Conservation (phyloP, 2,888 invertebrate genomes). For the Aplocera efformata region DNA sequence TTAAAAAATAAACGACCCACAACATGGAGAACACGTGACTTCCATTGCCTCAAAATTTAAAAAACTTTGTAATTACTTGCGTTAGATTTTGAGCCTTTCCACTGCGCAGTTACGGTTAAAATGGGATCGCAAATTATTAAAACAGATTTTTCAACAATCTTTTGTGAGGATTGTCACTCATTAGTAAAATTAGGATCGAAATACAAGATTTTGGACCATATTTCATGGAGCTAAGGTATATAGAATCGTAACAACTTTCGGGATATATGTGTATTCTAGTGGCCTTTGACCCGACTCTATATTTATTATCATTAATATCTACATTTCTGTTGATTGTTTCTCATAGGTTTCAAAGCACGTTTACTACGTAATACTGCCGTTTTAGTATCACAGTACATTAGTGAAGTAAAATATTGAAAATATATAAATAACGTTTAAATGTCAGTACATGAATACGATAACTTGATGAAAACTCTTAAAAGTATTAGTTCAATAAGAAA, state of each 20-base stretch:
- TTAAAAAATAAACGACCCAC: conserved; percentile 62
- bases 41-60: conserved; percentile 48
- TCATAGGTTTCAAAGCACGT: conserved; percentile 3
- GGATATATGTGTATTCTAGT: conserved; percentile 31
- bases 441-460: no score
- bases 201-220: conserved; percentile 31
- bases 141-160: conserved; percentile 5
- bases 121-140: conserved; percentile 16
- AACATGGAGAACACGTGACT: conserved; percentile 63
- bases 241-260: conserved; percentile 19
- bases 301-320: background rate
- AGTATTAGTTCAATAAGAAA: no score
- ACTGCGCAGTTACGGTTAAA: conserved; percentile 34
- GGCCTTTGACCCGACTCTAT: conserved; percentile 46
- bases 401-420: no score
- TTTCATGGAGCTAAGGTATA: conserved; percentile 15
- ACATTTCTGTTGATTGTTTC: conserved; percentile 3
- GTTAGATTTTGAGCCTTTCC: conserved; percentile 23
- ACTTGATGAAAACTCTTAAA: no score
- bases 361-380: no score
- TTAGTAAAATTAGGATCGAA: conserved; percentile 36
- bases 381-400: no score
- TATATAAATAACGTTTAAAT: no score
- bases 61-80: conserved; percentile 35
- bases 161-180: conserved; percentile 27